Evolutionary conservation across 1,140 invertebrate species (phyloP), one percentile per base, ranked within the genome.

Genomic region (Oryzaephilus surinamensis): DNA sequence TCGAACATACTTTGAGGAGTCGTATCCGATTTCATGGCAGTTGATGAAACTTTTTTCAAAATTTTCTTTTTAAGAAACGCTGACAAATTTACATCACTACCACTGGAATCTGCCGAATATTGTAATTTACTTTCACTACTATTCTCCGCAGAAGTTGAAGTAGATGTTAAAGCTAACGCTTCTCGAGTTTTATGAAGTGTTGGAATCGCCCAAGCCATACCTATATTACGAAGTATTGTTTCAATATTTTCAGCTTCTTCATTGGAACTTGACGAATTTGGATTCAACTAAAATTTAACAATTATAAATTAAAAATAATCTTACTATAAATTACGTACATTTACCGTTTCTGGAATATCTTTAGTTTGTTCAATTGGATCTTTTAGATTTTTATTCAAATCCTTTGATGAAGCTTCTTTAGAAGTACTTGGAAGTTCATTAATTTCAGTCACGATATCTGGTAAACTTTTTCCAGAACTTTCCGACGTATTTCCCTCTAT

Each of bases 101-200:
- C n/a, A 23, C n/a, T 23, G 6, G 6, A 6, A 6, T 23, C n/a
- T 23, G 21, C n/a, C 21, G 21, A 23, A 6, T n/a, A 6, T n/a
- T n/a, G n/a, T n/a, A n/a, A n/a, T n/a, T n/a, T n/a, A n/a, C n/a
- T n/a, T n/a, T 20, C 16, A 4, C 7, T 4, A 7, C n/a, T 6
- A 34, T 21, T 20, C 19, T 7, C 6, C 12, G 12, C 16, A 34
- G 75, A 71, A 36, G 64, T 70, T 0, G 67, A 74, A 19, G 73
- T 77, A 0, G 75, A 76, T 3, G 73, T 73, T 6, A 76, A 62
- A 8, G 73, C 74, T 38, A 73, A 65, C 2, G 73, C 67, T 50
- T 79, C 70, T 16, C 74, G 69, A 6, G 74, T 79, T 58, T 78
- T 80, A 40, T 74, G 76, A 18, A 79, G 58, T 1, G 74, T 78